phyloP scores from a whole-genome alignment of 37 sponge, comb jelly and placozoan species.

The Ianthella basta region DNA sequence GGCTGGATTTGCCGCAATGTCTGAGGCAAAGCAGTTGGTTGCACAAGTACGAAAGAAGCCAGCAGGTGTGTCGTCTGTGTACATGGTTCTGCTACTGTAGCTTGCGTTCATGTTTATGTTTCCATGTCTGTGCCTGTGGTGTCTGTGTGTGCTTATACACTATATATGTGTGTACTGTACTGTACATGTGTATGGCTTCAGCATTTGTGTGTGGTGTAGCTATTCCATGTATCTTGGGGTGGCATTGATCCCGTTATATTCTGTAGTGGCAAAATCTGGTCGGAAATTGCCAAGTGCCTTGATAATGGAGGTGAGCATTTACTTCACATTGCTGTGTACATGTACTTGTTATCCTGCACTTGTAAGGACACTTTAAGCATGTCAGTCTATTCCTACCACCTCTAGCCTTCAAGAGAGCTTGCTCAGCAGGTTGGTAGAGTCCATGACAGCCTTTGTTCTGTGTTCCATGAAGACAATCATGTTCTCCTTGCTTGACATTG shows the following conservation, averaged over 20 bases:
- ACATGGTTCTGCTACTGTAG: too few relatives aligned
- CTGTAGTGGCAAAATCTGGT: not conserved
- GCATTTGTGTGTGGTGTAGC: not conserved
- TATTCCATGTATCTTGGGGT: too few relatives aligned
- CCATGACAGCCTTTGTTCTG: too few relatives aligned
- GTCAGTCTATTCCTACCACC: constrained; percentile 5
- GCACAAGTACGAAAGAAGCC: not conserved
- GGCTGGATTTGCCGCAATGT: not conserved
- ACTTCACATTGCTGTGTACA: not conserved
- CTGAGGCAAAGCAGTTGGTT: not conserved
- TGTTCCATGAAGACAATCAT: too few relatives aligned
- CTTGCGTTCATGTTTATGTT: not conserved
- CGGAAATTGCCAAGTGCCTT: constrained; percentile 56
- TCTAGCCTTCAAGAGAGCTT: constrained; percentile 88
- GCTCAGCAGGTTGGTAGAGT: constrained; percentile 69
- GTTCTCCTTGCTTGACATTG: not conserved
- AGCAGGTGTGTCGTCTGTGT: not conserved
- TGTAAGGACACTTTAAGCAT: not conserved
- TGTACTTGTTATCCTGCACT: not conserved
- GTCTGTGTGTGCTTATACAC: not conserved
- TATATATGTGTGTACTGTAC: not conserved
- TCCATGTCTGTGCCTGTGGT: not conserved
- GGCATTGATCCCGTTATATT: not conserved
- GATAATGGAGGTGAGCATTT: constrained; percentile 72
- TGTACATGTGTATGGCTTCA: not conserved